Base-by-base conservation (phyloP, 1,140 invertebrate genomes). In the Phortica variegata region DNA sequence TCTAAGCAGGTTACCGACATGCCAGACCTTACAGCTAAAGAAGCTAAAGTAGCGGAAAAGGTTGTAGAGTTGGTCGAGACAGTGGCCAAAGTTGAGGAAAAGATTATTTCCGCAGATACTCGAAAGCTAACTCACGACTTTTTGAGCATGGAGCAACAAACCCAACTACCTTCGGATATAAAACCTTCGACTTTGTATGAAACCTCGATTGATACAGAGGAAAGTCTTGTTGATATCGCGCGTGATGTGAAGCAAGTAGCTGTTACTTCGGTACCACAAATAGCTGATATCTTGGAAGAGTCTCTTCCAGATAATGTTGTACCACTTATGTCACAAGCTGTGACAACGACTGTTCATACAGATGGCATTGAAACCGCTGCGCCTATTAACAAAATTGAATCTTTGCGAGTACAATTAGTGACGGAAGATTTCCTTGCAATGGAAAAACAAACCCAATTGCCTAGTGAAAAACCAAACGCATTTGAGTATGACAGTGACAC, bases 351-450 rank as follows among this genome's bases (percentile, higher is more conserved):
- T 8, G 3, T 20, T 9, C 2, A 23, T 23, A 49, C 19, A 32
- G 68, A 73, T 56, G 69, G 69, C 31, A 73, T 73, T 36, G 69
- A 73, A 19, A 55, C 54, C 3, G 69, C 69, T 3, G 68, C 68
- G 3, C 69, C 69, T 12, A 56, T 73, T 32, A 54, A 57, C 7
- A 47, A 65, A 49, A 47, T 39, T 17, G 54, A 56, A 9, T 49
- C 60, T n/a, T 54, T 59, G 38, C 33, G 49, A 2, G 47, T 55
- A 34, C 53, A 54, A 16, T 63, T 58, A 17, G 12, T 73, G 39
- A 61, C 53, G 13, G 55, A 57, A 32, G 71, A 58, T 55, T 62
- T 66, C 9, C 45, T 70, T 2, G 46, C 49, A 13, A 58, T 61
- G 41, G 54, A 65, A 21, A 39, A 60, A 19, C 52, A 65, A 36